Conservation (phyloP, 2,113 vertebrate species). For the Pachycephala philippinensis region DNA sequence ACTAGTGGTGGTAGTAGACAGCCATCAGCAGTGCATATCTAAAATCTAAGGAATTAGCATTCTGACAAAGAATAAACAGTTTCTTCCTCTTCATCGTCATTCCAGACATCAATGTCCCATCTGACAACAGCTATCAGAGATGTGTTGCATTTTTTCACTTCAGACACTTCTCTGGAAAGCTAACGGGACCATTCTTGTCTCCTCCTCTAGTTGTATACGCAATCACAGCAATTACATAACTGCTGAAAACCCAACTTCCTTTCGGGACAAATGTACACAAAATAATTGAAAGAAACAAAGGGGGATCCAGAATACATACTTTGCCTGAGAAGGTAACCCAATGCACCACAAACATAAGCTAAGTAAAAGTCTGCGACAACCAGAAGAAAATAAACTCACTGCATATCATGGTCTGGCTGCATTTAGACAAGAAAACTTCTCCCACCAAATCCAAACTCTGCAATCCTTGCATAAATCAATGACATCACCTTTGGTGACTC, state of each 20-base stretch:
- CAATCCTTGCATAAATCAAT: constrained; percentile 24
- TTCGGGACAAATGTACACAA: neutral
- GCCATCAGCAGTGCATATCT: neutral
- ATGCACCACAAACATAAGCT: neutral
- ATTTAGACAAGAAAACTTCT: constrained; percentile 25
- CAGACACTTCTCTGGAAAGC: neutral
- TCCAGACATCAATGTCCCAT: neutral
- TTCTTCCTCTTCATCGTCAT: neutral
- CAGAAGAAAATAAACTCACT: neutral
- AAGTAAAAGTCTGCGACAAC: neutral
- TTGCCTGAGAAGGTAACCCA: neutral
- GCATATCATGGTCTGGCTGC: neutral
- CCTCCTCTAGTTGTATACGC: neutral
- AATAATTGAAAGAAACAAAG: neutral
- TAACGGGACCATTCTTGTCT: neutral
- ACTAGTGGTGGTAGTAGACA: neutral
- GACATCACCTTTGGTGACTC: neutral
- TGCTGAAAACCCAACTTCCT: neutral
- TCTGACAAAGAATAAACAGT: neutral
- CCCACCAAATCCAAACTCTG: constrained; percentile 7
- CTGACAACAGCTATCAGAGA: neutral
- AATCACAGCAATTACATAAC: neutral
- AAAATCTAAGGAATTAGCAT: neutral
- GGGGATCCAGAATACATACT: neutral
- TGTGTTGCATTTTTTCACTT: neutral